Conservation (phyloP, 2,113 vertebrate genomes). For the Macrotis lagotis region DNA sequence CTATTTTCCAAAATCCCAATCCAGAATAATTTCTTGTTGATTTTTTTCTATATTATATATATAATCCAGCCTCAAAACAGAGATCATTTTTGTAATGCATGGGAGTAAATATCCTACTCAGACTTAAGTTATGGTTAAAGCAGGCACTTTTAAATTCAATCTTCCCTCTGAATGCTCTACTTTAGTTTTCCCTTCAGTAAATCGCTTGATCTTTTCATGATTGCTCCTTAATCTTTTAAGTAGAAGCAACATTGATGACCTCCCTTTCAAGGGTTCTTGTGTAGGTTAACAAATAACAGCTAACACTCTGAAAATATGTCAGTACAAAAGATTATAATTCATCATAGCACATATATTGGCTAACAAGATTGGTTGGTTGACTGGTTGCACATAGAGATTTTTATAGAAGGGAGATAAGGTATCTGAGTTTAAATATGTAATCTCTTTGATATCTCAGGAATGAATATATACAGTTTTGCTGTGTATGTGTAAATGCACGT, state of each 20-base stretch:
- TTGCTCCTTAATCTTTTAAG: slow-evolving; percentile 24
- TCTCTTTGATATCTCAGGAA: neutral
- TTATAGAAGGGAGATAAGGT: neutral
- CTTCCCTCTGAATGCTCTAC: neutral
- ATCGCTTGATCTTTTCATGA: slow-evolving; percentile 15
- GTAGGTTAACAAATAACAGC: neutral
- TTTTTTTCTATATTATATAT: slow-evolving; percentile 37
- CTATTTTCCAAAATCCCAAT: neutral
- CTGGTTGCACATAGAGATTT: neutral
- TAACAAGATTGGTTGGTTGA: neutral
- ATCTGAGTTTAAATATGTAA: neutral
- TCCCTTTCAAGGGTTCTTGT: neutral
- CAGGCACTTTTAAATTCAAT: slow-evolving; percentile 28
- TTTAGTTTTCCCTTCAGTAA: slow-evolving; percentile 13
- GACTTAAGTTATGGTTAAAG: neutral
- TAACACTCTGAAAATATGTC: neutral
- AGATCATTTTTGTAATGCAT: slow-evolving; percentile 16
- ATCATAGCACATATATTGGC: neutral
- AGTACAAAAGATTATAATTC: neutral
- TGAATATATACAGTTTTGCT: neutral
- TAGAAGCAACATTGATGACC: neutral
- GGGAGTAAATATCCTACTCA: neutral
- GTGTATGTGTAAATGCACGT: too few relatives aligned
- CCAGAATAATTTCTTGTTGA: neutral
- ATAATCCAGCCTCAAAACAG: neutral